These are phyloP conservation scores for Protomyctophum bolini DNA, from an alignment of 2,113 vertebrate genomes.

Conservation along the genomic window DNA sequence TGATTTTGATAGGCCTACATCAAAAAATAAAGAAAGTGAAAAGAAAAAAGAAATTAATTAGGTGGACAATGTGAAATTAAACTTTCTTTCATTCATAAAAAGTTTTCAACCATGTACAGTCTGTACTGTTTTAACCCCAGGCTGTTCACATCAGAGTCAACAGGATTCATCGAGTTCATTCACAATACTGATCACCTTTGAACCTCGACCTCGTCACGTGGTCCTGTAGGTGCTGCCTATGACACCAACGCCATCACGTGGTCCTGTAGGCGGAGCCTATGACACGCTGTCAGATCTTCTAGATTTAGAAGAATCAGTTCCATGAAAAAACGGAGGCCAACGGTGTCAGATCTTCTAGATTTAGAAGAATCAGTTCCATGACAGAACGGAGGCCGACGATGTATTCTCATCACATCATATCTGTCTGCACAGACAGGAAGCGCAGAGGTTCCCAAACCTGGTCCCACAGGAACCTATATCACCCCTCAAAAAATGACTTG, in stretches of 20 bases:
- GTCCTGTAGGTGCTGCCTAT: neutral
- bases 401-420: no score
- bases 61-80: neutral
- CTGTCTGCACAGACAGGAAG: no score
- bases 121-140: neutral
- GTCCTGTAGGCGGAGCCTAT: no score
- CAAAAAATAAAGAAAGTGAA: neutral
- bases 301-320: neutral
- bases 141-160: conserved; percentile 5
- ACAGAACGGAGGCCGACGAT: neutral
- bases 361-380: neutral
- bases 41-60: neutral
- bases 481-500: no score
- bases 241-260: neutral
- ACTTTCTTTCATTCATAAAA: neutral
- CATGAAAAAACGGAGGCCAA: no score
- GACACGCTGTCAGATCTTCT: neutral
- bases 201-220: neutral
- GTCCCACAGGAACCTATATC: no score
- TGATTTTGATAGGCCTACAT: no score
- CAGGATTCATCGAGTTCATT: neutral
- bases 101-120: no score
- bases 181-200: neutral
- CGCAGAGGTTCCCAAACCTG: no score
- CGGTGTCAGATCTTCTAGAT: neutral